A percentile compares a stretch with the other conserved stretches of the same genome.
Evolutionary conservation across 1,140 invertebrate genomes (phyloP).

Genomic region (Glossosoma conforme): DNA sequence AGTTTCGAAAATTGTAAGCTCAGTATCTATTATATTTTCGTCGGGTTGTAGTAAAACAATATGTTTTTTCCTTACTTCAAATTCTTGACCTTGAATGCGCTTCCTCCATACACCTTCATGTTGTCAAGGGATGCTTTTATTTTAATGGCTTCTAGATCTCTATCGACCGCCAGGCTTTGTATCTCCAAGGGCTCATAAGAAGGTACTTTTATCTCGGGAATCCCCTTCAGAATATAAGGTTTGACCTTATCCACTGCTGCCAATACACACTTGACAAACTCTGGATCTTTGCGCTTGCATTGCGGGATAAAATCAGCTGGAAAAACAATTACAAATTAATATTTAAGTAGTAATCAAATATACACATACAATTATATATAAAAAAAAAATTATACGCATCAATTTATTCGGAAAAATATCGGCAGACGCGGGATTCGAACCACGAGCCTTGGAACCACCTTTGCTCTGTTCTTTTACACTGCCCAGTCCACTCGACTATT

Average conservation of each 20-base stretch:
- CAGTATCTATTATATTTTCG: too few species aligned
- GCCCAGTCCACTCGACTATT: too few species aligned
- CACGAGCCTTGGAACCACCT: too few species aligned
- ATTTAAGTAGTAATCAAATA: background rate
- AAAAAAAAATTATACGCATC: too few species aligned
- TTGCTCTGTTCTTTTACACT: too few species aligned
- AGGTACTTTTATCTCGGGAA: slow-evolving; percentile 60
- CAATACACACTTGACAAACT: slow-evolving; percentile 56
- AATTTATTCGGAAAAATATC: too few species aligned
- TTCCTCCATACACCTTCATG: slow-evolving; percentile 56
- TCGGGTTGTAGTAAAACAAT: background rate
- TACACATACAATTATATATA: too few species aligned
- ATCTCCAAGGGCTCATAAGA: slow-evolving; percentile 60
- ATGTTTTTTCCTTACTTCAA: slow-evolving; percentile 51
- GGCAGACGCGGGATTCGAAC: too few species aligned
- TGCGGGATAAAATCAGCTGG: slow-evolving; percentile 54
- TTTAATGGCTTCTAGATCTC: slow-evolving; percentile 59
- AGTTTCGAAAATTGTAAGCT: too few species aligned
- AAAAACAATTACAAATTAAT: slow-evolving; percentile 23
- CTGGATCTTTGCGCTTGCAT: slow-evolving; percentile 55
- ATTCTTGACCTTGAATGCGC: slow-evolving; percentile 58
- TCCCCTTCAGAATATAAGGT: slow-evolving; percentile 56
- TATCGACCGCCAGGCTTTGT: slow-evolving; percentile 58
- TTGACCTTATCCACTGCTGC: slow-evolving; percentile 53
- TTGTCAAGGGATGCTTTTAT: slow-evolving; percentile 63